Evolutionary conservation across 2,113 vertebrate genomes (phyloP).

Genomic region (Condylura cristata): DNA sequence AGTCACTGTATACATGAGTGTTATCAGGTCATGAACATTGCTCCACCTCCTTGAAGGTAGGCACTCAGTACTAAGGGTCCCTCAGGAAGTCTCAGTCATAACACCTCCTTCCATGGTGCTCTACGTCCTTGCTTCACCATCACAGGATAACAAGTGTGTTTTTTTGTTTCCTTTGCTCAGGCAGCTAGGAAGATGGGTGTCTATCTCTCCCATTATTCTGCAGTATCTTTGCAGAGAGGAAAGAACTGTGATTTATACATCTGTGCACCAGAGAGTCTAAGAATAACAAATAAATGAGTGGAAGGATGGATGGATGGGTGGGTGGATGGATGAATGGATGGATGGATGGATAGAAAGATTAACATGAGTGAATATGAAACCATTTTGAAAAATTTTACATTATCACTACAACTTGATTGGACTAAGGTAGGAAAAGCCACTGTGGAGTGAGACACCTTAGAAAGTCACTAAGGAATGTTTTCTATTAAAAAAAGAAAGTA

Average conservation of each 20-base stretch:
- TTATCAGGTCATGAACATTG: background rate
- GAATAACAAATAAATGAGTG: background rate
- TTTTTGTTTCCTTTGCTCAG: background rate
- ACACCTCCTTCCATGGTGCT: fast-evolving
- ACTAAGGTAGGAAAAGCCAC: background rate
- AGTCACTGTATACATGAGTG: background rate
- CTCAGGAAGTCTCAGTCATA: background rate
- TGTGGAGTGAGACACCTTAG: background rate
- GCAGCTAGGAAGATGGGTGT: background rate
- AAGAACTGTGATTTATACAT: background rate
- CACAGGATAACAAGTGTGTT: background rate
- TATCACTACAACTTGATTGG: background rate
- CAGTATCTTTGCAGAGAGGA: background rate
- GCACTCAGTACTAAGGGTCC: too few relatives aligned
- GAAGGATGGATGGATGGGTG: background rate
- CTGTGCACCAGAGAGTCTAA: background rate
- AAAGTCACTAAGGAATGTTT: background rate
- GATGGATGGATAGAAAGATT: background rate
- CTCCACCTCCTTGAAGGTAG: background rate
- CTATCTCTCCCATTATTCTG: background rate
- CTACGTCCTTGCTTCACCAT: fast-evolving
- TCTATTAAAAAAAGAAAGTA: background rate
- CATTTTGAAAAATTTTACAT: background rate
- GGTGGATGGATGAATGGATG: background rate
- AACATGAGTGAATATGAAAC: background rate